Percentiles rank a stretch among this genome's conserved stretches.
Conservation (phyloP, 2,888 invertebrate species). For the Nasonovia ribisnigri region DNA sequence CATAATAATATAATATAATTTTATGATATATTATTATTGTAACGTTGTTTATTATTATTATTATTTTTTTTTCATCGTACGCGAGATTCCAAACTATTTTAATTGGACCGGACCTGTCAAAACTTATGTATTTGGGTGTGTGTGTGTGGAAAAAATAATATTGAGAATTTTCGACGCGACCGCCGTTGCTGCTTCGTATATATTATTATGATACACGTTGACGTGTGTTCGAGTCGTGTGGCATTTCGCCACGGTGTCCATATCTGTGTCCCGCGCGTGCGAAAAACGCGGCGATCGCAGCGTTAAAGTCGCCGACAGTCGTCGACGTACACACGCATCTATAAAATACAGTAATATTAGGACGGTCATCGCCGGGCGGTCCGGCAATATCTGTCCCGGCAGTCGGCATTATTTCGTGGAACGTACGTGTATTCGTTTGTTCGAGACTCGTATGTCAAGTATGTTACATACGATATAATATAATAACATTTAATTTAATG, state of each 20-base stretch:
- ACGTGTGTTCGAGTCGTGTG: neutral
- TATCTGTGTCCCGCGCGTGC: neutral
- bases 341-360: neutral
- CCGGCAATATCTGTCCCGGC: neutral
- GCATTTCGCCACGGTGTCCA: neutral
- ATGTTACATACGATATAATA: neutral
- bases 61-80: neutral
- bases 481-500: neutral
- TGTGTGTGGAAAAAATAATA: neutral
- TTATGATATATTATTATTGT: neutral
- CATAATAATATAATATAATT: neutral
- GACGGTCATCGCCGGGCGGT: neutral
- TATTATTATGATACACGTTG: neutral
- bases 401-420: neutral
- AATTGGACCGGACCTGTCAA: constrained; percentile 48
- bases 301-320: neutral
- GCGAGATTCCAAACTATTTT: constrained; percentile 17
- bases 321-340: neutral
- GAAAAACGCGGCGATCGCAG: neutral
- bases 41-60: neutral
- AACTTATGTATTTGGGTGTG: neutral
- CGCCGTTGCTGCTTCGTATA: neutral
- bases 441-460: neutral
- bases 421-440: neutral
- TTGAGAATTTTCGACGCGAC: neutral